Percentiles rank a stretch among this genome's conserved stretches.
Evolutionary conservation across 2,113 vertebrate genomes (phyloP).

Genomic region (Scytalopus superciliaris): DNA sequence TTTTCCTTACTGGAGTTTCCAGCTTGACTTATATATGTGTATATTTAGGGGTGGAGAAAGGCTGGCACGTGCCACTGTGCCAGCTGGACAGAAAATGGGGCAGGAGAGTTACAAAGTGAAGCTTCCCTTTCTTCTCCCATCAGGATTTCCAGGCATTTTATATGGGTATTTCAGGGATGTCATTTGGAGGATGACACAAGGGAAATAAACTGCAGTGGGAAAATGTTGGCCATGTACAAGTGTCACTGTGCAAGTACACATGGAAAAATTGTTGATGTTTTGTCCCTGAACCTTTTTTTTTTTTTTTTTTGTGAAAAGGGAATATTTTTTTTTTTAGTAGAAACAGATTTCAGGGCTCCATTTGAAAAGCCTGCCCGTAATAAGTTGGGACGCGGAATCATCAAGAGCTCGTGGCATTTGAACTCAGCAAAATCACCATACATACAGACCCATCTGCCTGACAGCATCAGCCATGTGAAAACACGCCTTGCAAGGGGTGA

Average conservation of each 20-base stretch:
- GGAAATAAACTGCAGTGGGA: neutral
- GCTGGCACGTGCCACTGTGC: neutral
- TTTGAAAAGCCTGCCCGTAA: neutral
- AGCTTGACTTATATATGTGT: neutral
- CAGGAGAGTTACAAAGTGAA: neutral
- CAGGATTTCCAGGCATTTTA: neutral
- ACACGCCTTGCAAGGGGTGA: neutral
- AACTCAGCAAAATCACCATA: neutral
- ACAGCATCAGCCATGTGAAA: neutral
- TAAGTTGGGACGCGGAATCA: neutral
- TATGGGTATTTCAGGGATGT: neutral
- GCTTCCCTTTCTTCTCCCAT: neutral
- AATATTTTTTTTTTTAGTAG: neutral
- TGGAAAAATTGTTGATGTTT: neutral
- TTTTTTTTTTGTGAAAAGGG: neutral
- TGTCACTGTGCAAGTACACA: neutral
- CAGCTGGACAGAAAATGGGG: neutral
- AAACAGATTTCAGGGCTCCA: neutral
- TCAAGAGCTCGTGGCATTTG: neutral
- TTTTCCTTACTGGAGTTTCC: neutral
- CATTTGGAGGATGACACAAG: neutral
- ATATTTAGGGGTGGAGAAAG: neutral
- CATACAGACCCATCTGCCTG: rapidly evolving
- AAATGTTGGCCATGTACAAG: neutral
- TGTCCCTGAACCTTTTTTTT: neutral